Evolutionary conservation across 2,888 invertebrate species (phyloP).

Genomic region (Philereme transversata): DNA sequence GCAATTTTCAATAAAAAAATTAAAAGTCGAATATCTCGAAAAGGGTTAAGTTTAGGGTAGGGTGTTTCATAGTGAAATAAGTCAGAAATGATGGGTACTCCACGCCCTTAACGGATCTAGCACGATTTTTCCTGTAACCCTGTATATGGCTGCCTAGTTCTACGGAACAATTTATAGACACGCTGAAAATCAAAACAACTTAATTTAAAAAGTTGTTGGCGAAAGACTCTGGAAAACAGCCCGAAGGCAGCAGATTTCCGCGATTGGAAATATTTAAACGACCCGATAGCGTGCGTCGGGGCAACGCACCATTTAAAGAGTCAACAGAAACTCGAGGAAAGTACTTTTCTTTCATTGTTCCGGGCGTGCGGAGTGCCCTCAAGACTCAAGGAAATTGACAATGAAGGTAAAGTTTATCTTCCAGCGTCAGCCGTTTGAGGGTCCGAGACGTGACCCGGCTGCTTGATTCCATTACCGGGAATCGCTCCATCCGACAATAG

Average conservation of each 20-base stretch:
- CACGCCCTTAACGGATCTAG: too few relatives aligned
- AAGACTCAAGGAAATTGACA: constrained; percentile 78
- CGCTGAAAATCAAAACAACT: too few relatives aligned
- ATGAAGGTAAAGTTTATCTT: constrained; percentile 82
- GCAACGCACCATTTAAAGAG: constrained; percentile 70
- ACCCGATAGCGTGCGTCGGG: constrained; percentile 51
- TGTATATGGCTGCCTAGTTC: too few relatives aligned
- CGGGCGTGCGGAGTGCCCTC: constrained; percentile 67
- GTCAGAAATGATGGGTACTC: too few relatives aligned
- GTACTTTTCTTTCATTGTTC: constrained; percentile 78
- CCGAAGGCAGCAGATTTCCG: constrained; percentile 5
- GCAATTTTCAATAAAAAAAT: too few relatives aligned
- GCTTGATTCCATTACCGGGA: constrained; percentile 68
- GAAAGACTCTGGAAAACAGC: background rate
- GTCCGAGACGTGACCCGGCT: constrained; percentile 74
- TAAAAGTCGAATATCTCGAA: too few relatives aligned
- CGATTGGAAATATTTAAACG: constrained; percentile 40
- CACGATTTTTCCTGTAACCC: too few relatives aligned
- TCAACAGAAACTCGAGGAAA: constrained; percentile 69
- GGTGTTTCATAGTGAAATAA: too few relatives aligned
- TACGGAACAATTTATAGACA: too few relatives aligned
- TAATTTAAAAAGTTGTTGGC: too few relatives aligned
- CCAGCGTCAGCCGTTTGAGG: constrained; percentile 75
- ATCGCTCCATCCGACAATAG: constrained; percentile 60
- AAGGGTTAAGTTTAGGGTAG: too few relatives aligned